A percentile compares a stretch with the other conserved stretches of the same genome.
phyloP scores from a whole-genome alignment of 2,113 vertebrate genomes.

The Syrmaticus mikado region DNA sequence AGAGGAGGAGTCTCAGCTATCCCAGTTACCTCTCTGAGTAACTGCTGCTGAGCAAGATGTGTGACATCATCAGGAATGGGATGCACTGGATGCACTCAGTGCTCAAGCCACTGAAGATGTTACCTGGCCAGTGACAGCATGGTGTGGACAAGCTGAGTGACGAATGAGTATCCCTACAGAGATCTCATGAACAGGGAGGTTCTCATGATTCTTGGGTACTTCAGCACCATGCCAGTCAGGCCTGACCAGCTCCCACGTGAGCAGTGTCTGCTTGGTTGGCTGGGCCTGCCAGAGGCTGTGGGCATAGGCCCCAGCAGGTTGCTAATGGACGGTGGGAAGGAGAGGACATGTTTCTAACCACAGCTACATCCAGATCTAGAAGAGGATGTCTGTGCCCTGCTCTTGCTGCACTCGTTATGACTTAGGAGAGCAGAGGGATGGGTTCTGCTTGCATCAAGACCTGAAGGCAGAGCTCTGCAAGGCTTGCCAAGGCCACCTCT shows the following conservation, averaged over 20 bases:
- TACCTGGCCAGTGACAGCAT: neutral
- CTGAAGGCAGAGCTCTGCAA: neutral
- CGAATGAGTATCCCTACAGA: neutral
- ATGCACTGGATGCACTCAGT: rapidly evolving
- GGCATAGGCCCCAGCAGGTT: neutral
- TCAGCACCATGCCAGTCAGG: neutral
- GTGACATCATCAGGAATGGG: neutral
- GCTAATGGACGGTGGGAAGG: neutral
- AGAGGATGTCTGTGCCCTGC: neutral
- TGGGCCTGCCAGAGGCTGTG: neutral
- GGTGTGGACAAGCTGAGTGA: rapidly evolving
- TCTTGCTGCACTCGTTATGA: neutral
- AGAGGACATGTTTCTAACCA: rapidly evolving
- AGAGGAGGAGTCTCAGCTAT: neutral
- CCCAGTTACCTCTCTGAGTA: neutral
- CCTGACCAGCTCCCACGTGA: too few species aligned
- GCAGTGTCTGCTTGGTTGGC: neutral
- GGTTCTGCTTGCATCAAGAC: neutral
- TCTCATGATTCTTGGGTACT: rapidly evolving
- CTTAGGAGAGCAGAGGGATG: neutral
- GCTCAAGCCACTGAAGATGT: neutral
- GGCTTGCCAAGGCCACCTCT: neutral
- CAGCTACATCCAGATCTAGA: neutral
- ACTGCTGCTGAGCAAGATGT: rapidly evolving
- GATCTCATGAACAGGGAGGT: neutral